Conservation (phyloP, 2,113 vertebrate genomes). For the Peucedramus taeniatus region DNA sequence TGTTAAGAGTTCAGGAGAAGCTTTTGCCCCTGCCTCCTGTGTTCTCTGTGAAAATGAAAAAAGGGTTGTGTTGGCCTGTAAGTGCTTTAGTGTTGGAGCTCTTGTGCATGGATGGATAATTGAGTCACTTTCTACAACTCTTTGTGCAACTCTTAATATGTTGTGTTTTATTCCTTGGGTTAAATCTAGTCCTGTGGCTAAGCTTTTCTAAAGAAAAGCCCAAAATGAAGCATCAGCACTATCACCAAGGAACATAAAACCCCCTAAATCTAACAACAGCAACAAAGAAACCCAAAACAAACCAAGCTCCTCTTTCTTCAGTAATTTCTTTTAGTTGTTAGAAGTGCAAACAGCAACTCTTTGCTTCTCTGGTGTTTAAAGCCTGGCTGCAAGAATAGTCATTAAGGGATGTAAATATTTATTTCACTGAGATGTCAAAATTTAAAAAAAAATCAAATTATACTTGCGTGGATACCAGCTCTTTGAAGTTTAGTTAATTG, state of each 20-base stretch:
- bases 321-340: background rate
- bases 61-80: background rate
- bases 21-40: background rate
- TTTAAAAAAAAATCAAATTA: background rate
- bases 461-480: background rate
- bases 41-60: background rate
- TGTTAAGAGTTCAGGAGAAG: background rate
- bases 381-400: background rate
- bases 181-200: background rate
- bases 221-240: background rate
- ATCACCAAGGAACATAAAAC: background rate
- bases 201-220: background rate
- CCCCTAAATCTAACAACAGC: background rate
- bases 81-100: background rate
- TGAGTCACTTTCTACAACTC: background rate
- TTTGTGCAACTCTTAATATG: background rate
- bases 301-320: background rate
- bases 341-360: background rate
- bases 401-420: background rate
- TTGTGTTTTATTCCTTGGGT: background rate
- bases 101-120: background rate
- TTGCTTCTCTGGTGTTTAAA: background rate
- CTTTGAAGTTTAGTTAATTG: conserved; percentile 18
- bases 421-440: background rate
- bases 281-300: background rate